Evolutionary conservation across 2,797 vertebrate species (phyloP).

Genomic region (Moxostoma hubbsi): DNA sequence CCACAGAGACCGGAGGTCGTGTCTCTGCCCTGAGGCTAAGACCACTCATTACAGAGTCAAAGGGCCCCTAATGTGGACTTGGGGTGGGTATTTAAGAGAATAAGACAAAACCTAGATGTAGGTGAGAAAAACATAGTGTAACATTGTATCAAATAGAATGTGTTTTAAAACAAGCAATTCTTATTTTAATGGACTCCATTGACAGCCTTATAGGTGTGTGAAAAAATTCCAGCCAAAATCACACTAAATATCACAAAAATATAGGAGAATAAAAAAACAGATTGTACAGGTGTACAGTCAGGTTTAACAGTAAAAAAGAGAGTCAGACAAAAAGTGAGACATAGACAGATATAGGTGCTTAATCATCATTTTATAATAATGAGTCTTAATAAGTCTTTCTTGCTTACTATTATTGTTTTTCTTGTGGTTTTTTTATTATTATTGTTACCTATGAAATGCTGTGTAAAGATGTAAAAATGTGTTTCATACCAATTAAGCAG

Average conservation of each 20-base stretch:
- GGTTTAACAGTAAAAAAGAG: too few relatives aligned
- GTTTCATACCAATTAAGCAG: constrained; percentile 20
- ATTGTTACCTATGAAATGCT: neutral
- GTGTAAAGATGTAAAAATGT: neutral
- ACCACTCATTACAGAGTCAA: constrained; percentile 47
- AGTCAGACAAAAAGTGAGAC: too few relatives aligned
- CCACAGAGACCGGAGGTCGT: constrained; percentile 31
- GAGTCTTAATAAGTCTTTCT: neutral
- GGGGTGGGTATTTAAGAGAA: neutral
- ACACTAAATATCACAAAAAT: too few relatives aligned
- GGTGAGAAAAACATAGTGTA: neutral
- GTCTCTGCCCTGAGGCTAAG: constrained; percentile 49
- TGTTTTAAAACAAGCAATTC: neutral
- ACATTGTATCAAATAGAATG: neutral
- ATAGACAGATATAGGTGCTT: too few relatives aligned
- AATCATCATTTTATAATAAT: too few relatives aligned
- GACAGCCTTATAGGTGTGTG: too few relatives aligned
- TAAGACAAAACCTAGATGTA: constrained; percentile 11
- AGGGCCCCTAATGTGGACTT: constrained; percentile 50
- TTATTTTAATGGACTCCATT: too few relatives aligned
- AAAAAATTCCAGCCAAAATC: too few relatives aligned
- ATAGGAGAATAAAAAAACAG: too few relatives aligned
- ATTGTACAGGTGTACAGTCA: too few relatives aligned
- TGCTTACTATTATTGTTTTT: neutral
- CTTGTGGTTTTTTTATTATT: neutral